Evolutionary conservation across 2,113 vertebrate genomes (phyloP), one percentile per base, ranked within the genome.

Genomic region (Callipepla squamata): DNA sequence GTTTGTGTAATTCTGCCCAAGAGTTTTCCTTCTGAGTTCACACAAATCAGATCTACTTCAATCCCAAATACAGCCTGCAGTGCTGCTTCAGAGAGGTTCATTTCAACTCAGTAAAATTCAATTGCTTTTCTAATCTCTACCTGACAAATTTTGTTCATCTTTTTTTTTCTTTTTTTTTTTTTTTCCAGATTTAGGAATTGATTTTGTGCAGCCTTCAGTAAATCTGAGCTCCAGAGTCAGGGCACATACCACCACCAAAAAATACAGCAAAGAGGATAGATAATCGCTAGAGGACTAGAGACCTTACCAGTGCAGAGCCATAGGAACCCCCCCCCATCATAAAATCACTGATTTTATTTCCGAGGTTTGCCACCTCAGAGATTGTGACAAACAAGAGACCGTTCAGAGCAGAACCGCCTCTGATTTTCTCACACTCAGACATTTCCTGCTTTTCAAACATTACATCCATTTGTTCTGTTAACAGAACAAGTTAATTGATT

Each of bases 61-160:
- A 67, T 34, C 44, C 14, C 38, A 73, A 73, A 73, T 17, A 17
- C 38, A 90, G 42, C 42, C 22, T 84, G 66, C 83, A 87, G 22
- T 58, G 58, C 72, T 70, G 34, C 65, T 88, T 70, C 85, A 42
- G n/a, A 85, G 59, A 87, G 58, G 9, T 38, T 87, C 25, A 10
- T 85, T 95, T 90, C 57, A 78, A 67, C 67, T 80, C 55, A 22
- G 30, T 67, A 70, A 86, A 87, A 85, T 87, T 69, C 68, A 90
- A 77, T 89, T 89, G 75, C 44, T 85, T 93, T 72, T 73, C 70
- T 63, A 65, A 9, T 81, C 6, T 45, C 70, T 72, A 28, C 58
- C 34, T 77, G 80, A 81, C 44, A 82, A 79, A 44, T 87, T 89
- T 72, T 90, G 9, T 34, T 78, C 88, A 86, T 80, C 22, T 13